Evolutionary conservation across 2,113 vertebrate genomes (phyloP).

Genomic region (Arvicanthis niloticus): DNA sequence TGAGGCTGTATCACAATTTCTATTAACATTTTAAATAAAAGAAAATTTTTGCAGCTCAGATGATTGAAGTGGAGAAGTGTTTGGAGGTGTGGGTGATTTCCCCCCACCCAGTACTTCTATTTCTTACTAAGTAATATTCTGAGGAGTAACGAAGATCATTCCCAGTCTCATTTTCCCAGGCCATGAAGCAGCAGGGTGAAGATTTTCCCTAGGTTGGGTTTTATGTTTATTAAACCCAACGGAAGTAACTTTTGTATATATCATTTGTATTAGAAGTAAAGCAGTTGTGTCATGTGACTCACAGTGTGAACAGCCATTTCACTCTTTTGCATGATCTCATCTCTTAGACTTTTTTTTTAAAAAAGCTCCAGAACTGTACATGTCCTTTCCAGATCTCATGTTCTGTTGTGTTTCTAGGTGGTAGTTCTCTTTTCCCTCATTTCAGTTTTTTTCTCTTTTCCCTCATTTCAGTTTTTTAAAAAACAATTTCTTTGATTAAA

Average conservation of each 20-base stretch:
- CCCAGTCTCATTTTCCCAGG: background rate
- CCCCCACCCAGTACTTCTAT: background rate
- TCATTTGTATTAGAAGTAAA: background rate
- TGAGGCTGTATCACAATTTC: background rate
- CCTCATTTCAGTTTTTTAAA: slow-evolving; percentile 17
- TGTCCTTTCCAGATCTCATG: background rate
- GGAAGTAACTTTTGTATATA: background rate
- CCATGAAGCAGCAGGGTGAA: background rate
- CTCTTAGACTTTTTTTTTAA: background rate
- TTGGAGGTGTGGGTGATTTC: slow-evolving; percentile 44
- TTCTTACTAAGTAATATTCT: slow-evolving; percentile 38
- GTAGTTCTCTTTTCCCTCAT: slow-evolving; percentile 40
- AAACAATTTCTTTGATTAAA: background rate
- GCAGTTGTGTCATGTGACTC: background rate
- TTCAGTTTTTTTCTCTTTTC: slow-evolving; percentile 29
- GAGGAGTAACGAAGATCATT: background rate
- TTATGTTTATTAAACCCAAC: background rate
- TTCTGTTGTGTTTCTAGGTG: background rate
- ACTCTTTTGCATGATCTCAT: background rate
- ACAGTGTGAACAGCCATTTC: background rate
- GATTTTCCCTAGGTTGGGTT: background rate
- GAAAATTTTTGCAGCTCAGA: background rate
- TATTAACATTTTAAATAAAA: slow-evolving; percentile 53
- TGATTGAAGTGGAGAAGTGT: slow-evolving; percentile 3
- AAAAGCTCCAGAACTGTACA: background rate